Conservation (phyloP, 2,113 vertebrate species). For the Menidia beryllina region DNA sequence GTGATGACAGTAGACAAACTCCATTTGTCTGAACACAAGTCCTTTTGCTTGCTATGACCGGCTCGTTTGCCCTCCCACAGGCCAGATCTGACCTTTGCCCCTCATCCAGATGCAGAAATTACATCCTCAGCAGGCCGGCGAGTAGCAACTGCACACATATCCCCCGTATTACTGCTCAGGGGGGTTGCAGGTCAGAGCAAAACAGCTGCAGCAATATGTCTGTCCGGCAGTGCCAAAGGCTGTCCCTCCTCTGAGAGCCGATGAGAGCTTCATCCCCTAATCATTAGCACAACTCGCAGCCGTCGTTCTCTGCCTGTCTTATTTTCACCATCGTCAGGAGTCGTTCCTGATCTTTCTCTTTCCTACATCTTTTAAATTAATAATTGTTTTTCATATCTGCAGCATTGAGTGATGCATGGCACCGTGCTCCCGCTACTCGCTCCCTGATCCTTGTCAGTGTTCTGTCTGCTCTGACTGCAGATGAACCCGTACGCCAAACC, state of each 20-base stretch:
- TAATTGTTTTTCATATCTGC: slow-evolving; percentile 23
- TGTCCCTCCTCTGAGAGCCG: slow-evolving; percentile 53
- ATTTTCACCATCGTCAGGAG: slow-evolving; percentile 43
- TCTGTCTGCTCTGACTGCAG: slow-evolving; percentile 51
- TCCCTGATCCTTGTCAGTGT: slow-evolving; percentile 24
- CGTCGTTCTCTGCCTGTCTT: slow-evolving; percentile 45
- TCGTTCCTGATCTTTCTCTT: slow-evolving; percentile 29
- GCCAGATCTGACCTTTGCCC: slow-evolving; percentile 67
- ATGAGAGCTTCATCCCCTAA: slow-evolving; percentile 36
- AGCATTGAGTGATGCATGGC: slow-evolving; percentile 5
- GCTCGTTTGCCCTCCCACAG: slow-evolving; percentile 67
- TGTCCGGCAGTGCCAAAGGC: slow-evolving; percentile 66
- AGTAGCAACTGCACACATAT: slow-evolving; percentile 63
- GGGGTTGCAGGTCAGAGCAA: slow-evolving; percentile 63
- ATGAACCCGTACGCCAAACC: slow-evolving; percentile 62
- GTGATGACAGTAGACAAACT: slow-evolving; percentile 44
- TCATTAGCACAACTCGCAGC: slow-evolving; percentile 69
- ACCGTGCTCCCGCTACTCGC: slow-evolving; percentile 24
- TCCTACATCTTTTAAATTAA: slow-evolving; percentile 21
- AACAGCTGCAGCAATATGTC: slow-evolving; percentile 76
- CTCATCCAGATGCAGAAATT: slow-evolving; percentile 74
- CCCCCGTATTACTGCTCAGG: slow-evolving; percentile 44
- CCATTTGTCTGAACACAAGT: slow-evolving; percentile 65
- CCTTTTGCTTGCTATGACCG: slow-evolving; percentile 30
- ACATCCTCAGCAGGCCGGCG: slow-evolving; percentile 70